Conservation (phyloP, 2,113 vertebrate species). For the Sturnira hondurensis region DNA sequence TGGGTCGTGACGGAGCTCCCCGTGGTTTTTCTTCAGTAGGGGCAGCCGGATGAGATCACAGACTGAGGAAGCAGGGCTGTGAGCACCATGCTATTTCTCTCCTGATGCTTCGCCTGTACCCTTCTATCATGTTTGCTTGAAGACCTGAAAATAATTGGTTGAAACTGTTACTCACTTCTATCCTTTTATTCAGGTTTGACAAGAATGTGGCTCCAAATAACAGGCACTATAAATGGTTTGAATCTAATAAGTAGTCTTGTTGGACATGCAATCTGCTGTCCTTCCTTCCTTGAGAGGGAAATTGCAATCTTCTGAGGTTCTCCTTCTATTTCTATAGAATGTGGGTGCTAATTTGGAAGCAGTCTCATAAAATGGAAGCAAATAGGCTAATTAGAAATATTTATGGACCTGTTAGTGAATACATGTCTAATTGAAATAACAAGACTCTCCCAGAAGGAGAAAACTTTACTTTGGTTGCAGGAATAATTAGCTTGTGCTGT, state of each 20-base stretch:
- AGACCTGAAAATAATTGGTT: conserved; percentile 57
- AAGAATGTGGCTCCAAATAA: conserved; percentile 39
- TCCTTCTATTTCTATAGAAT: conserved; percentile 54
- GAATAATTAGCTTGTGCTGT: conserved; percentile 41
- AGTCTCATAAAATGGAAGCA: conserved; percentile 72
- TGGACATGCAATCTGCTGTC: not conserved
- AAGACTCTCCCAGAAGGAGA: conserved; percentile 66
- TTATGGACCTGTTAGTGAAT: conserved; percentile 76
- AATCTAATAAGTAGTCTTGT: conserved; percentile 52
- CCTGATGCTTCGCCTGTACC: not conserved
- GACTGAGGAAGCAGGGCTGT: not conserved
- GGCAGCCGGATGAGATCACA: not conserved
- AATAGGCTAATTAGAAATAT: conserved; percentile 80
- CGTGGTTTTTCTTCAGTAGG: not conserved
- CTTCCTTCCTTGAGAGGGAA: conserved; percentile 56
- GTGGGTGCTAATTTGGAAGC: conserved; percentile 73
- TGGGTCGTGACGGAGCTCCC: not conserved
- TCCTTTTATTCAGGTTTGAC: conserved; percentile 48
- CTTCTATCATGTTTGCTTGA: conserved; percentile 44
- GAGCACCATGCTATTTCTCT: conserved; percentile 23
- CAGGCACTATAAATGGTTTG: conserved; percentile 48
- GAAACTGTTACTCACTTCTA: conserved; percentile 21
- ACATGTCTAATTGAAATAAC: conserved; percentile 79
- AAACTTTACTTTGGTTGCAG: conserved; percentile 63
- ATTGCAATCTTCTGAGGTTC: conserved; percentile 48